A percentile compares a stretch with the other conserved stretches of the same genome.
phyloP scores from a whole-genome alignment of 2,797 vertebrate species.

The Cichlasoma orientale region DNA sequence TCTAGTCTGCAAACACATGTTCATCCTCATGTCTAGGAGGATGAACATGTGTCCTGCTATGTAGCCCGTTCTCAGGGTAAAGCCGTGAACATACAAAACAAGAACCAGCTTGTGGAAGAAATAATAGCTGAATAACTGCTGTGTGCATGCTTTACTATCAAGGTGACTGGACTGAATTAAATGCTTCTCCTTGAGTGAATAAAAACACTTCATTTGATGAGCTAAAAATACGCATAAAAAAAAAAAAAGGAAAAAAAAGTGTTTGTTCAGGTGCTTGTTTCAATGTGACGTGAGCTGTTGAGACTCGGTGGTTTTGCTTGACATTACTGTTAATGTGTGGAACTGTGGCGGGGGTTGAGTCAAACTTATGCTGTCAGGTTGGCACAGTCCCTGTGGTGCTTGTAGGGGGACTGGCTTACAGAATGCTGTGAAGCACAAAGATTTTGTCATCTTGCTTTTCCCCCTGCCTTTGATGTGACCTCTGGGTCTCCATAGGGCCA shows the following conservation, averaged over 20 bases:
- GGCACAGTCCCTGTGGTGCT: conserved; percentile 55
- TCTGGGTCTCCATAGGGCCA: conserved; percentile 37
- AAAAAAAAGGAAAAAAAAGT: background rate
- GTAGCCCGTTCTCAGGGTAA: background rate
- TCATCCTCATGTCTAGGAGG: background rate
- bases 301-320: conserved; percentile 25
- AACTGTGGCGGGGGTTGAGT: conserved; percentile 41
- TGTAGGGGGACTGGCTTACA: conserved; percentile 52
- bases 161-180: conserved; percentile 23
- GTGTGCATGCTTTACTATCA: conserved; percentile 5
- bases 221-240: conserved; percentile 2
- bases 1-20: conserved; percentile 5
- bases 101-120: background rate
- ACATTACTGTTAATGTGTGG: conserved; percentile 36
- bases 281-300: conserved; percentile 2
- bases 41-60: background rate
- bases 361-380: conserved; percentile 54
- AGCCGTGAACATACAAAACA: background rate
- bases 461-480: conserved; percentile 65
- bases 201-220: conserved; percentile 10
- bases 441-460: conserved; percentile 60
- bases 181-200: background rate
- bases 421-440: conserved; percentile 55
- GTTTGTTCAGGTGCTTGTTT: conserved; percentile 14
- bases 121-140: background rate